Evolutionary conservation across 2,113 vertebrate species (phyloP), one percentile per base, ranked within the genome.

Genomic region (Phaetusa simplex): DNA sequence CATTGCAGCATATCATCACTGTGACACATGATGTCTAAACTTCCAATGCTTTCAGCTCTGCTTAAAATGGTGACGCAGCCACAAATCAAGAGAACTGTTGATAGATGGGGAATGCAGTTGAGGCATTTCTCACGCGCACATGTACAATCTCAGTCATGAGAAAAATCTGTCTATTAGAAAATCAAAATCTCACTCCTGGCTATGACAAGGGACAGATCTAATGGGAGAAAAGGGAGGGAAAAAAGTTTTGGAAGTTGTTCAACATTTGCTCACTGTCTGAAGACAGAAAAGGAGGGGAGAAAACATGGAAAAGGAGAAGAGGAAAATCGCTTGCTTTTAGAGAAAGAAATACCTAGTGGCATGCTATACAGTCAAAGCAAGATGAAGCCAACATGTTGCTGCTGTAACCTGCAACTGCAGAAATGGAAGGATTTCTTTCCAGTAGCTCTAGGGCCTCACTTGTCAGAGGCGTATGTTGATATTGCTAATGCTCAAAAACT

Each of bases 71-170:
- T 56, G 38, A 73, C 2, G 12, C 36, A 87, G 80, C 29, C 69
- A 93, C 94, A 95, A 95, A 96, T 92, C 72, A 95, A 79, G 47
- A 20, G 47, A 95, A 76, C 66, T 91, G 90, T 34, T 96, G 94
- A 97, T 80, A 95, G 81, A 94, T 49, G 49, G 12, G 50, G 82
- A 97, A 96, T 92, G 82, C 49, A 96, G 58, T 7, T 77, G 61
- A 92, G 50, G 21, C 59, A 70, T 87, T 96, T 94, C 82, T 94
- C 70, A 91, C 2, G 6, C 4, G 2, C 30, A 66, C 18, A 73
- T 50, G 52, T 78, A 91, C 62, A 79, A 21, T 88, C 52, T 79
- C 69, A 96, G 83, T 56, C 80, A 86, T 88, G 95, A 97, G 82
- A 95, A 96, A 97, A 95, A 92, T 58, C 27, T 88, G 34, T 40